Evolutionary conservation across 1,140 invertebrate genomes (phyloP).

Genomic region (Brachionus koreanus): DNA sequence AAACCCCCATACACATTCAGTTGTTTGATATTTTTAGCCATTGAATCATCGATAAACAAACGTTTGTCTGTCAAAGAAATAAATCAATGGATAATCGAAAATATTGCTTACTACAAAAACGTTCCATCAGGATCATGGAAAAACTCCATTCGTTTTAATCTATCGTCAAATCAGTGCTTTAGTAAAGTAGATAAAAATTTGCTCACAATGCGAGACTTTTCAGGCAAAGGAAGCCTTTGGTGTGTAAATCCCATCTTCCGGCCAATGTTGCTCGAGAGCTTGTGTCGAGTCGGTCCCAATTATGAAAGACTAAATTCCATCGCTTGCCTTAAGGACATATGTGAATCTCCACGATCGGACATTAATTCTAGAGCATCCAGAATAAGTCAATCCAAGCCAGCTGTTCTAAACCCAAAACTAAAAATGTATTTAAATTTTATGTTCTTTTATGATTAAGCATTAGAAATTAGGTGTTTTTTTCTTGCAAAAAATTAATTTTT

Average conservation of each 20-base stretch:
- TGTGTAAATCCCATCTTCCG: not conserved
- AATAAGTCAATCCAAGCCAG: not conserved
- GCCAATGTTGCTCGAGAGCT: not conserved
- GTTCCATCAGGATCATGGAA: conserved; percentile 41
- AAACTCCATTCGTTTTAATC: conserved; percentile 10
- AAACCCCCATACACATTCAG: conserved; percentile 1
- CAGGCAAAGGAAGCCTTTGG: conserved; percentile 39
- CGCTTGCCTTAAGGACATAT: not conserved
- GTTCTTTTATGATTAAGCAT: too few species aligned
- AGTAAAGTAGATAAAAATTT: conserved; percentile 32
- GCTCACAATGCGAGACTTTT: conserved; percentile 38
- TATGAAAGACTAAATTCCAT: not conserved
- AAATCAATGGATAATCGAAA: conserved; percentile 6
- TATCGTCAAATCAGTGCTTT: conserved; percentile 9
- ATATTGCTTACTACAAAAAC: conserved; percentile 11
- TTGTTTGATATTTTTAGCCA: conserved; percentile 18
- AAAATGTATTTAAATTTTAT: conserved; percentile 18
- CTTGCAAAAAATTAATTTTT: not conserved
- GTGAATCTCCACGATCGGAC: not conserved
- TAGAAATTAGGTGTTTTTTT: too few species aligned
- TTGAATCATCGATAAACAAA: not conserved
- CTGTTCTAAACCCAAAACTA: conserved; percentile 25
- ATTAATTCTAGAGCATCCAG: not conserved
- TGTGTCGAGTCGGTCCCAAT: not conserved
- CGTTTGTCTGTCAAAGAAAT: conserved; percentile 23